Base-by-base conservation (phyloP, 2,797 vertebrate species). In the Ptychobarbus kaznakovi region DNA sequence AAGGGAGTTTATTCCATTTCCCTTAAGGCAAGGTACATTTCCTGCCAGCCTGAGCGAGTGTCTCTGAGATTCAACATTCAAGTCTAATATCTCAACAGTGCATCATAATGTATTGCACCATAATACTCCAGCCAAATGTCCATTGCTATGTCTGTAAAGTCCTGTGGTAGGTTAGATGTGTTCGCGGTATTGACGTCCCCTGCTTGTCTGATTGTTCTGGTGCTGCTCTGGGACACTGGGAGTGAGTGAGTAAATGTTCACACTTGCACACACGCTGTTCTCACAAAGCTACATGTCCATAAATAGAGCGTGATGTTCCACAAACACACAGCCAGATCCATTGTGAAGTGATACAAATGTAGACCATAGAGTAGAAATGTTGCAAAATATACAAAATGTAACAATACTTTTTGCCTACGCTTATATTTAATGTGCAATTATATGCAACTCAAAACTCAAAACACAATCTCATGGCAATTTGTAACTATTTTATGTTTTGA, bases 61-160 rank as follows among this genome's bases (percentile, higher is more conserved):
- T 82, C 56, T 74, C 53, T 82, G 40, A 11, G 51, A 82, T 58
- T 81, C 79, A 80, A 56, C 16, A 46, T 61, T 82, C 79, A 81
- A 58, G 66, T 38, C 20, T 82, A 63, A 82, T 28, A 74, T 49
- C 56, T 82, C 12, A 49, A 74, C 56, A 74, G 7, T 61, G 16
- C 38, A 9, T 74, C 40, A 49, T 61, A 65, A 58, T 82, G 58
- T 18, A 74, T 63, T 38, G 40, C 56, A 35, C 20, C 0, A 22
- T 63, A 82, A 44, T 10, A 40, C 12, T 63, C 70, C 70, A 25
- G 42, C 81, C 81, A 25, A 51, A 28, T 74, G 70, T 63, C 28
- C 9, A 18, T 65, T 51, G 3, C 25, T n/a, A 49, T 75, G 6
- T 32, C 9, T n/a, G 9, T 65, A 28, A 25, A 75, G 56, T 3